Conservation (phyloP, 2,113 vertebrate genomes). For the Emydura subglobosa region DNA sequence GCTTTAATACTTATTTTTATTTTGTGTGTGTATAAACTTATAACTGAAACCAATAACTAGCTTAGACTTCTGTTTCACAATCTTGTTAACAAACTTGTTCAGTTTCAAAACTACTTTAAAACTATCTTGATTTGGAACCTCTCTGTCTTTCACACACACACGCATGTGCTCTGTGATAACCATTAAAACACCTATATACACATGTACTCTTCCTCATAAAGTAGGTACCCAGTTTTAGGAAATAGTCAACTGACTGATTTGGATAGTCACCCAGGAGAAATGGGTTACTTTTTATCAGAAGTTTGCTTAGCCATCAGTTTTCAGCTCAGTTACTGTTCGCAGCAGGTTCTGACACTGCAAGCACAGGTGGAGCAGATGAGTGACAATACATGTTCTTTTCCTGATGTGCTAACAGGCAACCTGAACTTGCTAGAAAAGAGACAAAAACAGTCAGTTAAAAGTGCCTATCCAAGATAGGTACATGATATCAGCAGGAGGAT, state of each 20-base stretch:
- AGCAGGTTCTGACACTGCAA: neutral
- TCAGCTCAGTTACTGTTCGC: neutral
- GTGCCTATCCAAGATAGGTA: neutral
- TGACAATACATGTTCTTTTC: neutral
- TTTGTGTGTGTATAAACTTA: no score
- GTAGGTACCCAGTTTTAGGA: neutral
- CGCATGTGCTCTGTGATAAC: no score
- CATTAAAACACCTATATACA: no score
- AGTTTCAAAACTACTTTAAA: neutral
- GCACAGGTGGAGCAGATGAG: neutral
- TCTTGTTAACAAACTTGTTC: neutral
- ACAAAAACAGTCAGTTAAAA: neutral
- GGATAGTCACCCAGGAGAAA: neutral
- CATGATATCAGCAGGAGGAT: neutral
- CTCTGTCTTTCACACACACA: neutral
- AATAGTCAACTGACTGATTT: neutral
- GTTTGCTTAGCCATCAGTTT: neutral
- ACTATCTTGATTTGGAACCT: neutral
- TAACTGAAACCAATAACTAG: fast-evolving
- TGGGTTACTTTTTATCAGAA: neutral
- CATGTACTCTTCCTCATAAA: no score
- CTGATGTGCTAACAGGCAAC: neutral
- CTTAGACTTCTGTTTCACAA: neutral
- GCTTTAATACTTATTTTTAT: neutral
- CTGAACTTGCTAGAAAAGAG: neutral